These are phyloP conservation scores for Leptopilina syphax DNA, from an alignment of 2,888 invertebrate species.

Conservation along the genomic window DNA sequence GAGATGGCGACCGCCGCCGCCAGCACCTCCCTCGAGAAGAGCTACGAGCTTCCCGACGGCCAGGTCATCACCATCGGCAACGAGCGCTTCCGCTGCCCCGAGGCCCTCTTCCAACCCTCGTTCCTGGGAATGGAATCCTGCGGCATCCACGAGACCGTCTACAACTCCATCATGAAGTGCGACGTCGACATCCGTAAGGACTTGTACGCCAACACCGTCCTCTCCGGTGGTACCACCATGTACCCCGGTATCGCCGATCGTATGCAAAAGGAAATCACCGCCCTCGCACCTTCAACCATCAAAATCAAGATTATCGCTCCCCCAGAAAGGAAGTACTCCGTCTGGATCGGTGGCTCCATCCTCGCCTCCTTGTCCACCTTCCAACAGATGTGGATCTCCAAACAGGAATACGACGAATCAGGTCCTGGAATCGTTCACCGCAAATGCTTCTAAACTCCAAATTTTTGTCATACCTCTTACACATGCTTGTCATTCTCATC, in stretches of 20 bases:
- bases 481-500: slow-evolving; percentile 35
- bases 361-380: slow-evolving; percentile 93
- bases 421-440: slow-evolving; percentile 78
- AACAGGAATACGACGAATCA: slow-evolving; percentile 78
- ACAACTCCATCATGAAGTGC: slow-evolving; percentile 97
- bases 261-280: slow-evolving; percentile 98
- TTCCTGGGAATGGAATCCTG: slow-evolving; percentile 94
- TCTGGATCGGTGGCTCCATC: slow-evolving; percentile 99
- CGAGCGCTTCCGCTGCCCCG: slow-evolving; percentile 92
- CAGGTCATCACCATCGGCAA: slow-evolving; percentile 92
- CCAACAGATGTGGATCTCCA: slow-evolving; percentile 84
- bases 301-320: slow-evolving; percentile 98
- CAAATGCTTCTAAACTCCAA: slow-evolving; percentile 88
- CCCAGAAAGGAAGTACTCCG: slow-evolving; percentile 97
- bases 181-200: slow-evolving; percentile 96
- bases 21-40: slow-evolving; percentile 80
- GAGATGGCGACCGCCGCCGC: slow-evolving; percentile 96
- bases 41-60: slow-evolving; percentile 94
- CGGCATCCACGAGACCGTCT: slow-evolving; percentile 93
- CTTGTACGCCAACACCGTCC: slow-evolving; percentile 93
- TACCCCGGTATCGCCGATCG: slow-evolving; percentile 98
- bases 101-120: slow-evolving; percentile 93
- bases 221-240: slow-evolving; percentile 97
- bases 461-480: neutral
- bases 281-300: slow-evolving; percentile 94